phyloP scores from a whole-genome alignment of 2,113 vertebrate genomes.

The Zosterops japonicus region DNA sequence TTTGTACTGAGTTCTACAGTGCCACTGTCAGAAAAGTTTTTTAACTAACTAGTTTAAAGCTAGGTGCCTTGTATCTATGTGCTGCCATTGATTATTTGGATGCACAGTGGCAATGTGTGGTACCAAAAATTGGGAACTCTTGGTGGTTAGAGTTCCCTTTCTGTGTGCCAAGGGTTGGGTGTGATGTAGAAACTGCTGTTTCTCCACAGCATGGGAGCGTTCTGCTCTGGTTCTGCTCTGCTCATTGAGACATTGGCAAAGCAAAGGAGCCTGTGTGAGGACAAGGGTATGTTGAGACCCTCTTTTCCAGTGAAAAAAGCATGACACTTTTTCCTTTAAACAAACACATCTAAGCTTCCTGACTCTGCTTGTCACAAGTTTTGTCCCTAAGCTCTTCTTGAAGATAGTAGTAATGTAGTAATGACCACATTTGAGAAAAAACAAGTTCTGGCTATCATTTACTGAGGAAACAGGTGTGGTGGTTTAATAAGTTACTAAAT shows the following conservation, averaged over 20 bases:
- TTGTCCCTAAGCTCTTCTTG: neutral
- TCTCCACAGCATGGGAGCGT: rapidly evolving
- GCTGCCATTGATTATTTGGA: neutral
- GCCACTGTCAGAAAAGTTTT: neutral
- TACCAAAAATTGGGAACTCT: neutral
- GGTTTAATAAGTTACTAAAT: conserved; percentile 52
- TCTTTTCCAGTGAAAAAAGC: neutral
- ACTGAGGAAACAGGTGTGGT: conserved; percentile 23
- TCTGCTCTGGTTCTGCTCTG: neutral
- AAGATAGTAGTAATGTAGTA: neutral
- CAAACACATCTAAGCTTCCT: neutral
- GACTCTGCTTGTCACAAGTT: neutral
- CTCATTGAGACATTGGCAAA: neutral
- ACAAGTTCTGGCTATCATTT: neutral
- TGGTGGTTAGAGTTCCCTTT: neutral
- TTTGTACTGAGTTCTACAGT: neutral
- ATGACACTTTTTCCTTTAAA: neutral
- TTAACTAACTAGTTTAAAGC: neutral
- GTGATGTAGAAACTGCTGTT: neutral
- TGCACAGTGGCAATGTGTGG: neutral
- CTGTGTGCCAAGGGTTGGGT: neutral
- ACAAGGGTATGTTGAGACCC: neutral
- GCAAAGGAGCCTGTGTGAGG: neutral
- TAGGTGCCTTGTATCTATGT: neutral
- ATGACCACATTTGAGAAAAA: neutral